phyloP scores from a whole-genome alignment of 1,140 invertebrate genomes.

The Triops longicaudatus region DNA sequence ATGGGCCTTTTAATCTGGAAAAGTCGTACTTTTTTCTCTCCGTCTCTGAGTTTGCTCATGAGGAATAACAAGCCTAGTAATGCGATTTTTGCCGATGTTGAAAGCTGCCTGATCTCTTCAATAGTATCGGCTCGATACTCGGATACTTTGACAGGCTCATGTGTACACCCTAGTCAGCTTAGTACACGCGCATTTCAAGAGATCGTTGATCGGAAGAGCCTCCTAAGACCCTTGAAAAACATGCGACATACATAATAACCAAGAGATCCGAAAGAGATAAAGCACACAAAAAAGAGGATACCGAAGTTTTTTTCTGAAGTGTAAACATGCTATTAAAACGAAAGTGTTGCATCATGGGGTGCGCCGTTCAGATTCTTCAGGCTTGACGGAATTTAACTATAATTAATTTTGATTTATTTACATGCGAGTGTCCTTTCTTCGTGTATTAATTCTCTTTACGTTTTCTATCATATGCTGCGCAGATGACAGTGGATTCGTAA shows the following conservation, averaged over 20 bases:
- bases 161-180: background rate
- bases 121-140: background rate
- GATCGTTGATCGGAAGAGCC: background rate
- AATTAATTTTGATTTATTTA: too few relatives aligned
- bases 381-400: too few relatives aligned
- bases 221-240: background rate
- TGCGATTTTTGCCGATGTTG: background rate
- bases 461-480: too few relatives aligned
- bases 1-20: background rate
- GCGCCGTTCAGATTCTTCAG: too few relatives aligned
- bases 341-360: too few relatives aligned
- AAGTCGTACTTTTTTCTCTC: background rate
- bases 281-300: background rate
- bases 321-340: background rate
- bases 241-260: background rate
- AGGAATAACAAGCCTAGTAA: constrained; percentile 7
- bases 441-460: too few relatives aligned
- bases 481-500: too few relatives aligned
- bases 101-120: background rate
- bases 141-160: background rate
- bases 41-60: background rate
- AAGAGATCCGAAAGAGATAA: background rate
- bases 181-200: background rate
- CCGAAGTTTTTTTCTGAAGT: background rate
- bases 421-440: too few relatives aligned